phyloP scores from a whole-genome alignment of 2,888 invertebrate species.

The Lingula anatina region DNA sequence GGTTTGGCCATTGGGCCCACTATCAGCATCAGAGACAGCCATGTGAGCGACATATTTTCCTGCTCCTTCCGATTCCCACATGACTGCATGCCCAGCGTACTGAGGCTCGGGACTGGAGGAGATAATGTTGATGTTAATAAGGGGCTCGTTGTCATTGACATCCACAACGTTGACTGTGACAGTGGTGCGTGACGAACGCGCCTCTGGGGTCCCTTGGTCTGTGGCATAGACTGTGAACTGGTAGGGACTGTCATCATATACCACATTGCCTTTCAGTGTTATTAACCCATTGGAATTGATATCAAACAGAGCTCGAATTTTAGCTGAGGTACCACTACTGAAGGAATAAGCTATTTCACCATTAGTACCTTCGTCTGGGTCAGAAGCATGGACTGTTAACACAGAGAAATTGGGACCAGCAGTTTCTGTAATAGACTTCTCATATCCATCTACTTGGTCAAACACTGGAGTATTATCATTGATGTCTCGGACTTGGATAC shows the following conservation, averaged over 20 bases:
- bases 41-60: slow-evolving; percentile 1
- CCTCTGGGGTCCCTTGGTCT: neutral
- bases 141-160: neutral
- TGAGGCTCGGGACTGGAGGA: no score
- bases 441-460: slow-evolving; percentile 17
- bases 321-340: slow-evolving; percentile 20
- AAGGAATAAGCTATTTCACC: slow-evolving; percentile 55
- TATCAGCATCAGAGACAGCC: slow-evolving; percentile 15
- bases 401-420: slow-evolving; percentile 20
- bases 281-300: slow-evolving; percentile 4
- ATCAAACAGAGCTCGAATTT: slow-evolving; percentile 24
- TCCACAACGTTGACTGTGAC: neutral
- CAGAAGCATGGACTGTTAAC: slow-evolving; percentile 68
- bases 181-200: neutral
- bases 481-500: slow-evolving; percentile 28
- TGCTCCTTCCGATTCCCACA: neutral
- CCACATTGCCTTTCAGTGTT: neutral
- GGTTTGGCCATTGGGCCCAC: slow-evolving; percentile 31
- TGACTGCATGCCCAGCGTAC: neutral
- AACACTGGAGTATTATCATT: slow-evolving; percentile 37
- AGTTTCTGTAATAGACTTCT: slow-evolving; percentile 26
- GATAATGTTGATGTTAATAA: neutral
- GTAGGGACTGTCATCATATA: neutral
- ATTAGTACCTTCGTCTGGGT: slow-evolving; percentile 79
- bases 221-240: neutral